A percentile compares a stretch with the other conserved stretches of the same genome.
phyloP scores from a whole-genome alignment of 2,113 vertebrate species.

The Syngnathoides biaculeatus region DNA sequence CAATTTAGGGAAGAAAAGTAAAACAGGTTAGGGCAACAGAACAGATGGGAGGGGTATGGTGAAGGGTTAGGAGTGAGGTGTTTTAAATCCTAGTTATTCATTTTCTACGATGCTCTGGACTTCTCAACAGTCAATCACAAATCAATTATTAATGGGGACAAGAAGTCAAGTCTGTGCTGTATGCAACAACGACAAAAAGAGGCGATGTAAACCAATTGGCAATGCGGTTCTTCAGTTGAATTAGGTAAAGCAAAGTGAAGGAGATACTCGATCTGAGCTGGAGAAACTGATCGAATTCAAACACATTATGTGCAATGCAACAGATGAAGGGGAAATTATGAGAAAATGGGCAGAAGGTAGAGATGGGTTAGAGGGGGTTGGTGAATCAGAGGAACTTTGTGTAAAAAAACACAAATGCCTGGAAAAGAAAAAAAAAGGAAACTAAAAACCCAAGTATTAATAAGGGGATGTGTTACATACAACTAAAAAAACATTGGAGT shows the following conservation, averaged over 20 bases:
- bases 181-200: background rate
- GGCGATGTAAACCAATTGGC: background rate
- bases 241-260: background rate
- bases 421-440: constrained; percentile 16
- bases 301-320: constrained; percentile 46
- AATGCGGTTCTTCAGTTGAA: background rate
- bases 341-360: constrained; percentile 37
- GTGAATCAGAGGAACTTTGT: constrained; percentile 28
- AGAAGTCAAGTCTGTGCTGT: background rate
- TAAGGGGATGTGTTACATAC: constrained; percentile 33
- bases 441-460: constrained; percentile 32
- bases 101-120: background rate
- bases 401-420: constrained; percentile 32
- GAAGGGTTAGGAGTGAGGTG: constrained; percentile 4
- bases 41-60: background rate
- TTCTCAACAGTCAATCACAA: background rate
- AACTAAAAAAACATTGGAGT: constrained; percentile 10
- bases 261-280: constrained; percentile 1
- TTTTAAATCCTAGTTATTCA: constrained; percentile 15
- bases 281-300: constrained; percentile 53
- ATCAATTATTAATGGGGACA: background rate
- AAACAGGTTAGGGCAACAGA: background rate
- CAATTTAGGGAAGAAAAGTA: background rate
- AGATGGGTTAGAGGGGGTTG: constrained; percentile 11
- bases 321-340: constrained; percentile 41